Evolutionary conservation across 2,888 invertebrate genomes (phyloP).

Genomic region (Ophion costatus): DNA sequence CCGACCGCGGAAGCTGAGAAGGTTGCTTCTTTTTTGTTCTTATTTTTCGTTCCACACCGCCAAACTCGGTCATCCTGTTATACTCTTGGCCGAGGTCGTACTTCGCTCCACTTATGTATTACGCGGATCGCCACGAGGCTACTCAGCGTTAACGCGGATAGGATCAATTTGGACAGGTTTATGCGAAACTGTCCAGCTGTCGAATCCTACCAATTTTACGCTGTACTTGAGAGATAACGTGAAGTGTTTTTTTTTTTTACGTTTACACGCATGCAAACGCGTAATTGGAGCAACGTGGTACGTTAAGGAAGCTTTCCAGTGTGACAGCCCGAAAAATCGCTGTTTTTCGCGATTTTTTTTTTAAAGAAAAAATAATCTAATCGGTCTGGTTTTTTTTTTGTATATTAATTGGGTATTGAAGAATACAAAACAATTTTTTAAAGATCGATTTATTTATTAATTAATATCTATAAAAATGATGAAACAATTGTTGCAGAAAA

Average conservation of each 20-base stretch:
- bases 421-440: too few species aligned
- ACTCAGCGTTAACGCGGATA: not conserved
- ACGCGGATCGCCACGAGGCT: conserved; percentile 1
- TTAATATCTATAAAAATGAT: too few species aligned
- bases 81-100: conserved; percentile 29
- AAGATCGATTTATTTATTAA: too few species aligned
- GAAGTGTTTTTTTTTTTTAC: not conserved
- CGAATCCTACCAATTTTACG: conserved; percentile 8
- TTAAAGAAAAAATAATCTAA: too few species aligned
- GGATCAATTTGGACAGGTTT: not conserved
- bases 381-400: too few species aligned
- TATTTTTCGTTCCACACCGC: conserved; percentile 3
- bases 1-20: conserved; percentile 37
- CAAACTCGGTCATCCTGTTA: conserved; percentile 41
- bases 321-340: too few species aligned
- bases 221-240: conserved; percentile 3
- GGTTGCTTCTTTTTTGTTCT: conserved; percentile 3
- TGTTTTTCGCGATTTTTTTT: too few species aligned
- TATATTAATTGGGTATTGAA: too few species aligned
- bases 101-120: conserved; percentile 14
- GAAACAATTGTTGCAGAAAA: too few species aligned
- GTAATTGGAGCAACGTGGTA: too few species aligned
- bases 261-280: not conserved
- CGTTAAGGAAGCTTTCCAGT: too few species aligned
- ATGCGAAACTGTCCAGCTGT: not conserved